A percentile compares a stretch with the other conserved stretches of the same genome.
Evolutionary conservation across 2,797 vertebrate genomes (phyloP).

Genomic region (Girardinus metallicus): DNA sequence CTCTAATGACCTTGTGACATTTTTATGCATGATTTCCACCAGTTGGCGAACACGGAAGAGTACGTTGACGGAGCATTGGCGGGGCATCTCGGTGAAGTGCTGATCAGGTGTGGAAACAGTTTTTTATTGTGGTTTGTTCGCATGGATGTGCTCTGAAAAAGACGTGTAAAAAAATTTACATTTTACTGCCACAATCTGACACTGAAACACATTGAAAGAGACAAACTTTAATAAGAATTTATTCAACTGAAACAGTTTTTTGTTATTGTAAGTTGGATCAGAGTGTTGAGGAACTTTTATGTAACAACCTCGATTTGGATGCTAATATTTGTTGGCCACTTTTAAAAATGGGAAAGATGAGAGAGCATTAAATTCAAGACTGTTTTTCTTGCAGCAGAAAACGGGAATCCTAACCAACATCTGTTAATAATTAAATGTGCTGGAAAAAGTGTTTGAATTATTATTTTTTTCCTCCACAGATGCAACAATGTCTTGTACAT

Average conservation of each 20-base stretch:
- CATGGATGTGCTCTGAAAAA: neutral
- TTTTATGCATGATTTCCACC: neutral
- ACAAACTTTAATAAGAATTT: neutral
- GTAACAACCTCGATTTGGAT: too few species aligned
- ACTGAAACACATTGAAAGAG: neutral
- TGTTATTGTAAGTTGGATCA: neutral
- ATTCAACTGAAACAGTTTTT: neutral
- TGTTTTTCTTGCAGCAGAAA: neutral
- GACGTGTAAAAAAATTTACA: neutral
- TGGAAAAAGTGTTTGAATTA: neutral
- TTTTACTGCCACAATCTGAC: neutral
- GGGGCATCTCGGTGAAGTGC: constrained; percentile 95
- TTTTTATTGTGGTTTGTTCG: neutral
- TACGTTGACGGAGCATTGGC: constrained; percentile 95
- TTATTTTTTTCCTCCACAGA: constrained; percentile 72
- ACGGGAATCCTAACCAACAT: neutral
- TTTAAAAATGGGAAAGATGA: neutral
- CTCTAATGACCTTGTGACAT: neutral
- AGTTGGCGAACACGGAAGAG: constrained; percentile 98
- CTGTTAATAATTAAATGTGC: neutral
- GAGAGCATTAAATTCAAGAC: neutral
- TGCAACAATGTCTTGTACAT: constrained; percentile 99
- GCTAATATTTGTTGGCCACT: too few species aligned
- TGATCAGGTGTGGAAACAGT: constrained; percentile 86
- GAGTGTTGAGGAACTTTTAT: too few species aligned